These are phyloP conservation scores for Trisateles emortualis DNA, from an alignment of 2,888 invertebrate species.

Conservation along the genomic window DNA sequence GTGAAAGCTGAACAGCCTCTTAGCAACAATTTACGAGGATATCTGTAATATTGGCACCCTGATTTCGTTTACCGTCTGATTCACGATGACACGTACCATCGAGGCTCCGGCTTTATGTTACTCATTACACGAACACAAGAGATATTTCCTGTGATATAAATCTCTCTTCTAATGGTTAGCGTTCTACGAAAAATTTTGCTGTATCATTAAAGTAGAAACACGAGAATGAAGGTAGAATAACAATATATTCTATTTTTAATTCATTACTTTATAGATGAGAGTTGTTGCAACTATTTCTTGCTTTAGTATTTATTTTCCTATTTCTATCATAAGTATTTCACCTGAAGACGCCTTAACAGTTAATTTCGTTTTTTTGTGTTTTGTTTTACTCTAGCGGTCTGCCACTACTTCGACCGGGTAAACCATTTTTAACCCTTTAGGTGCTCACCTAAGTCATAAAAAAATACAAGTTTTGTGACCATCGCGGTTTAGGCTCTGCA, in stretches of 20 bases:
- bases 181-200: slow-evolving; percentile 25
- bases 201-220: slow-evolving; percentile 40
- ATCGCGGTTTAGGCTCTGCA: too few species aligned
- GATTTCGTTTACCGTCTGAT: slow-evolving; percentile 34
- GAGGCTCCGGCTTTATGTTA: slow-evolving; percentile 18
- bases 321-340: not conserved
- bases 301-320: not conserved
- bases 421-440: too few species aligned
- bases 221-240: slow-evolving; percentile 15
- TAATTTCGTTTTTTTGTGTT: too few species aligned
- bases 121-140: slow-evolving; percentile 31
- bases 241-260: slow-evolving; percentile 28
- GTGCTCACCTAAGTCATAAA: too few species aligned
- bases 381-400: too few species aligned
- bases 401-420: too few species aligned
- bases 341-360: not conserved
- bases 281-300: slow-evolving; percentile 9
- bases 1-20: not conserved
- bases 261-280: slow-evolving; percentile 23
- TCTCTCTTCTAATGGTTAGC: slow-evolving; percentile 26
- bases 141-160: slow-evolving; percentile 32
- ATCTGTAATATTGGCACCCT: slow-evolving; percentile 18
- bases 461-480: too few species aligned
- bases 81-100: slow-evolving; percentile 29
- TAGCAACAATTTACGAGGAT: slow-evolving; percentile 20